Evolutionary conservation across 2,888 invertebrate species (phyloP).

Genomic region (Melinopterus prodromus): DNA sequence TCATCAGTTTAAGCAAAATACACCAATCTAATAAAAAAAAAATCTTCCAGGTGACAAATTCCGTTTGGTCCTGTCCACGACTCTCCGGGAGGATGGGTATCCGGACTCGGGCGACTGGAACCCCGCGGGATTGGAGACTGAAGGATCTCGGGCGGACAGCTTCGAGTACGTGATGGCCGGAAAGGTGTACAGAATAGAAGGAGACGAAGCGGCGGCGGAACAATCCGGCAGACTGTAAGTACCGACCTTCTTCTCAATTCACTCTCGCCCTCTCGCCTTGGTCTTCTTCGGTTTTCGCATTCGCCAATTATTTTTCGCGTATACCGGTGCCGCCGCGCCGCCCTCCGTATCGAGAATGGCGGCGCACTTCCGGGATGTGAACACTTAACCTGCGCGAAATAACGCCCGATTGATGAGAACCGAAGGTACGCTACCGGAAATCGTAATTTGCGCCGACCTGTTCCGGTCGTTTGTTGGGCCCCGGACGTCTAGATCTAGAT

Average conservation of each 20-base stretch:
- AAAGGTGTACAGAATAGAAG: constrained; percentile 94
- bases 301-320: constrained; percentile 6
- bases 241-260: constrained; percentile 33
- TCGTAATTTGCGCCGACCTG: not conserved
- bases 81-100: constrained; percentile 95
- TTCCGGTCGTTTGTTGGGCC: not conserved
- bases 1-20: too few species aligned
- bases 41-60: constrained; percentile 66
- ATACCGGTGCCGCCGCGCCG: constrained; percentile 8
- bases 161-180: constrained; percentile 99
- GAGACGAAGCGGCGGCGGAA: constrained; percentile 90
- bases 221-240: constrained; percentile 80
- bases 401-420: not conserved
- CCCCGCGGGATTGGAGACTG: constrained; percentile 78
- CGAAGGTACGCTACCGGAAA: not conserved
- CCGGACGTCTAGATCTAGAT: not conserved
- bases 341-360: not conserved
- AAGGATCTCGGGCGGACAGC: constrained; percentile 91
- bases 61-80: constrained; percentile 93
- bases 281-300: constrained; percentile 9
- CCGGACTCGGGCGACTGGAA: constrained; percentile 97
- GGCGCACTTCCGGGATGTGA: constrained; percentile 30
- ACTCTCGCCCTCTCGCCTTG: constrained; percentile 19
- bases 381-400: constrained; percentile 16
- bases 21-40: not conserved